Evolutionary conservation across 2,113 vertebrate genomes (phyloP), one percentile per base, ranked within the genome.

Genomic region (Thomomys bottae): DNA sequence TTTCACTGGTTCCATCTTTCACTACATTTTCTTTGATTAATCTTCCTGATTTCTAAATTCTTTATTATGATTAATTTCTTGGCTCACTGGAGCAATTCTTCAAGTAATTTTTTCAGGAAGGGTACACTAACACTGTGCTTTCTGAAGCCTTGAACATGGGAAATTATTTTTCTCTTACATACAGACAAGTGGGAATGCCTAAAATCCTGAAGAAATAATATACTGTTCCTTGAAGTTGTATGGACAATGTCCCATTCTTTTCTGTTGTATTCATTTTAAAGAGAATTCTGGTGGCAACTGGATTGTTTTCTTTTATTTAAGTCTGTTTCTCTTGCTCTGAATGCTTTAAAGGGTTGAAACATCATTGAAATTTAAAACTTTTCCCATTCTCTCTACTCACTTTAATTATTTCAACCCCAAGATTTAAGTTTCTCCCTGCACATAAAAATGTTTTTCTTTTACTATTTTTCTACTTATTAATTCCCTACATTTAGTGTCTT

Each of bases 1-100:
- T 94, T 93, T 88, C 88, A 84, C 90, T 86, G 40, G 79, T 70
- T 84, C 36, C 72, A 78, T 92, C 71, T 90, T 90, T 94, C 64
- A 94, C 42, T 87, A 86, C 77, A 83, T 90, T 93, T 93, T 92
- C 80, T 94, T 93, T 93, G 96, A 95, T 83, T 90, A 95, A 94
- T 86, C 71, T 88, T 93, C 82, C 76, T 84, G 79, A 92, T 92
- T 96, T 95, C 72, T 88, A 93, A 96, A 93, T 96, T 94, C 84
- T 95, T 92, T 90, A 88, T 95, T 88, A 93, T 77, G 63, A 94
- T 95, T 95, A 94, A 96, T 96, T 94, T 96, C 63, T 94, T 95
- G 90, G 86, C 91, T 96, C 93, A 95, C 36, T 95, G 95, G 70
- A 96, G 90, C 93, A 96, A 67, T 95, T 93, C 83, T 72, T 81